These are phyloP conservation scores for Istiophorus platypterus DNA, from an alignment of 2,113 vertebrate species.

Conservation along the genomic window DNA sequence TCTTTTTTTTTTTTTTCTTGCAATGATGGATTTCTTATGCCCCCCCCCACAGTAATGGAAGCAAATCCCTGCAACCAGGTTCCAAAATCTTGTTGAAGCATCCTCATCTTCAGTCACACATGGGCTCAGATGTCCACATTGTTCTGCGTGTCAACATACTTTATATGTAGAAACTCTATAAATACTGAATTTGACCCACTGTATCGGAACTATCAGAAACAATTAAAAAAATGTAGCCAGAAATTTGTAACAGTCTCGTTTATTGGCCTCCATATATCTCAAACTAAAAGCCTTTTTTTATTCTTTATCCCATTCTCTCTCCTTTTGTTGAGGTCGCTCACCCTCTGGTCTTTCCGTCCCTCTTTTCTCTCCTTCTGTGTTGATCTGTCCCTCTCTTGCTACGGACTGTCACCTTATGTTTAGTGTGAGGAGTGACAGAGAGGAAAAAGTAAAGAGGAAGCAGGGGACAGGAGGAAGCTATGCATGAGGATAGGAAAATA, in stretches of 20 bases:
- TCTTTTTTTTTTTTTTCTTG: not conserved
- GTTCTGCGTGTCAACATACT: not conserved
- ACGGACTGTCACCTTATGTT: constrained; percentile 74
- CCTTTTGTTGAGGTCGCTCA: constrained; percentile 35
- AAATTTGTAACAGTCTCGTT: constrained; percentile 14
- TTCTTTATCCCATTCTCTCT: constrained; percentile 37
- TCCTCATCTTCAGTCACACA: not conserved
- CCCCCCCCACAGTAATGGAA: too few relatives aligned
- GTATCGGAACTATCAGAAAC: not conserved
- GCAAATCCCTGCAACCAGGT: not conserved
- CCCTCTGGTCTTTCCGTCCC: constrained; percentile 42
- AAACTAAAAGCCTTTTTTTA: constrained; percentile 29
- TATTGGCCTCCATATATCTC: constrained; percentile 11
- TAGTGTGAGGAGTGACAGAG: constrained; percentile 56
- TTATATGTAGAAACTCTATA: too few relatives aligned
- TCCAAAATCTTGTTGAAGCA: too few relatives aligned
- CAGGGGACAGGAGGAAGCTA: constrained; percentile 53
- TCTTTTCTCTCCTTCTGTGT: constrained; percentile 44
- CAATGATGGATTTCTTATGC: constrained; percentile 33
- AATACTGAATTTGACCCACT: too few relatives aligned
- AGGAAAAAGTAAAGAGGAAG: constrained; percentile 45
- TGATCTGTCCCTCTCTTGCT: constrained; percentile 55
- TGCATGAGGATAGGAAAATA: constrained; percentile 40
- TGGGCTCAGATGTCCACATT: not conserved
- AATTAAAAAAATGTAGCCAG: constrained; percentile 1